Conservation (phyloP, 2,113 vertebrate species). For the Malaclemys terrapin region DNA sequence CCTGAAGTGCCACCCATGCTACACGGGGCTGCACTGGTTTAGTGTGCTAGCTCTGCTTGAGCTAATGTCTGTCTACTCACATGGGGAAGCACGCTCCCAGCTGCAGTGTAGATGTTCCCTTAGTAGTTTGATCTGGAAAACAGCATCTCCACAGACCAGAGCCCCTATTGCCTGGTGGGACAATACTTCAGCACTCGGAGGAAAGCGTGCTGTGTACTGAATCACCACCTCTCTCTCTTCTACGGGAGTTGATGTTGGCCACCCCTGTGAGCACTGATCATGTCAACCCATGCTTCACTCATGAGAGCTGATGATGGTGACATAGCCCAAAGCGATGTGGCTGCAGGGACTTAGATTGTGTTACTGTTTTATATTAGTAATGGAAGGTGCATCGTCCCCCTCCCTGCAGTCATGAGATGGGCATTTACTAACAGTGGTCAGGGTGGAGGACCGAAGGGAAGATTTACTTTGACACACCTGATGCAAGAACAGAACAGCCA, state of each 20-base stretch:
- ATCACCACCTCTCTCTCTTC: not conserved
- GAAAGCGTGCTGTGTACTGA: not conserved
- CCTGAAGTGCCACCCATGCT: not conserved
- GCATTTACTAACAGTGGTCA: accelerated
- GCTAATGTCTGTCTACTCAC: not conserved
- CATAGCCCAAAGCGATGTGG: not conserved
- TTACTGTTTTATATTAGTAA: not conserved
- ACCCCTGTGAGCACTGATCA: not conserved
- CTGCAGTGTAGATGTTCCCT: not conserved
- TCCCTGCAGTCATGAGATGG: not conserved
- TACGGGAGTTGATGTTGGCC: not conserved
- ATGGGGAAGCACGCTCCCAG: not conserved
- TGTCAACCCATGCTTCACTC: not conserved
- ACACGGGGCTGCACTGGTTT: not conserved
- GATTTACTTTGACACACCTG: not conserved
- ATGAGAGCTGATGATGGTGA: not conserved
- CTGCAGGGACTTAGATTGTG: not conserved
- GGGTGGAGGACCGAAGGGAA: not conserved
- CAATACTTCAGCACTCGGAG: not conserved
- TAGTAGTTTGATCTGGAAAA: not conserved
- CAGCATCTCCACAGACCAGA: not conserved
- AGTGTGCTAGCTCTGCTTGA: not conserved
- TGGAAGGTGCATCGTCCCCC: not conserved
- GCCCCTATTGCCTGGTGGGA: not conserved
- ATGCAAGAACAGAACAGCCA: not conserved